A percentile compares a stretch with the other conserved stretches of the same genome.
Evolutionary conservation across 2,888 invertebrate genomes (phyloP).

Genomic region (Copidosoma aretas): DNA sequence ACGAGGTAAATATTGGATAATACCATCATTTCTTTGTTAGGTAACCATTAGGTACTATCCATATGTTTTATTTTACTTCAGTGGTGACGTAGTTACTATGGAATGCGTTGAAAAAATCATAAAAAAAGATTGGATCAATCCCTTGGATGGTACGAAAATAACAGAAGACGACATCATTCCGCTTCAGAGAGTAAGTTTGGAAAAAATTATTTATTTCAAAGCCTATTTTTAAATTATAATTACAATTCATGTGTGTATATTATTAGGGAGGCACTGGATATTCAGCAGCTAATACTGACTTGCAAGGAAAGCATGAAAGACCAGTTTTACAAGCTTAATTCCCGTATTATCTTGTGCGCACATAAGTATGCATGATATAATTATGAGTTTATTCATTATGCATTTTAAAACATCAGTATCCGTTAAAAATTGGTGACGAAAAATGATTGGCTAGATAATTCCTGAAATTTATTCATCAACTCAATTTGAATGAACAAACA

Average conservation of each 20-base stretch:
- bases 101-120: slow-evolving; percentile 97
- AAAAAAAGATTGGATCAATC: slow-evolving; percentile 96
- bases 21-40: background rate
- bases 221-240: background rate
- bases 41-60: too few relatives aligned
- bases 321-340: slow-evolving; percentile 82
- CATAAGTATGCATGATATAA: background rate
- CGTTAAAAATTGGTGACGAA: too few relatives aligned
- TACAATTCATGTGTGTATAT: slow-evolving; percentile 10
- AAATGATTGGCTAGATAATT: too few relatives aligned
- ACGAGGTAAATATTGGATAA: slow-evolving; percentile 72
- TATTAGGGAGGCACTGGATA: slow-evolving; percentile 94
- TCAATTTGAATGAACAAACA: too few relatives aligned
- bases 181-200: slow-evolving; percentile 76
- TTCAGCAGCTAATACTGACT: slow-evolving; percentile 81
- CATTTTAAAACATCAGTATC: too few relatives aligned
- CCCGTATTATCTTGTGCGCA: background rate
- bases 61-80: slow-evolving; percentile 63
- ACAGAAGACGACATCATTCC: slow-evolving; percentile 91
- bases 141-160: slow-evolving; percentile 83
- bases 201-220: slow-evolving; percentile 29
- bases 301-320: slow-evolving; percentile 83
- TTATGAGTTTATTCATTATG: background rate
- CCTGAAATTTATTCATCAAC: too few relatives aligned
- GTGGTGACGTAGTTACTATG: slow-evolving; percentile 93